Conservation (phyloP, 2,113 vertebrate genomes). For the Scolopax mira region DNA sequence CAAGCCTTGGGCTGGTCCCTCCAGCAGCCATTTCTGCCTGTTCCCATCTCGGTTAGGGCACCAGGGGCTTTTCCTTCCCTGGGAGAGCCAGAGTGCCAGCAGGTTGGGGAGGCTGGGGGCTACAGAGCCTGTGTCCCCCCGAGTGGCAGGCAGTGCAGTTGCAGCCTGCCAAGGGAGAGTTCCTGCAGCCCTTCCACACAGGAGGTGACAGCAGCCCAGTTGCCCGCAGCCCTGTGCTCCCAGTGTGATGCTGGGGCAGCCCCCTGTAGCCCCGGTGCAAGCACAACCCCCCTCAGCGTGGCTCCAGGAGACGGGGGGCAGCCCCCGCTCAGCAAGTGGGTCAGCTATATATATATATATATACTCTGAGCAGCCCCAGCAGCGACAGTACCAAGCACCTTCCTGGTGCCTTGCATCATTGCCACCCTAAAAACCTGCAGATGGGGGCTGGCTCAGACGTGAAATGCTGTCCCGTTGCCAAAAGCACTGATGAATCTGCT, state of each 20-base stretch:
- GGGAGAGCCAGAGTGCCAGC: neutral
- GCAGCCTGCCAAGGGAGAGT: neutral
- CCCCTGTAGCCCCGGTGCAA: neutral
- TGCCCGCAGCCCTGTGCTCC: neutral
- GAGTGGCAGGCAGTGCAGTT: neutral
- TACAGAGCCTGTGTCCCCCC: neutral
- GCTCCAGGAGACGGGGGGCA: neutral
- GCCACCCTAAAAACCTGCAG: constrained; percentile 43
- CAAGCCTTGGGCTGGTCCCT: neutral
- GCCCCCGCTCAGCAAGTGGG: constrained; percentile 23
- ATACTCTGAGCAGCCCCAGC: neutral
- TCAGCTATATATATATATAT: constrained; percentile 50
- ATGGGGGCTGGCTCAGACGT: neutral
- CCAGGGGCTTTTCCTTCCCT: neutral
- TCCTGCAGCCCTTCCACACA: neutral
- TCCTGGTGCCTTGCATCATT: constrained; percentile 35
- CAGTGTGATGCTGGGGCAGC: neutral
- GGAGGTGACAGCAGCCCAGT: neutral
- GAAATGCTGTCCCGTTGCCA: fast-evolving
- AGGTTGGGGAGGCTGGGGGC: neutral
- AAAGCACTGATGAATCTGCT: neutral
- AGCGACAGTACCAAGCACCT: neutral
- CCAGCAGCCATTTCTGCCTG: neutral
- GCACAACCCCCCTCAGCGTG: neutral
- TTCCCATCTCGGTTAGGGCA: neutral